Evolutionary conservation across 2,113 vertebrate species (phyloP), one percentile per base, ranked within the genome.

Genomic region (Pomatostomus ruficeps): DNA sequence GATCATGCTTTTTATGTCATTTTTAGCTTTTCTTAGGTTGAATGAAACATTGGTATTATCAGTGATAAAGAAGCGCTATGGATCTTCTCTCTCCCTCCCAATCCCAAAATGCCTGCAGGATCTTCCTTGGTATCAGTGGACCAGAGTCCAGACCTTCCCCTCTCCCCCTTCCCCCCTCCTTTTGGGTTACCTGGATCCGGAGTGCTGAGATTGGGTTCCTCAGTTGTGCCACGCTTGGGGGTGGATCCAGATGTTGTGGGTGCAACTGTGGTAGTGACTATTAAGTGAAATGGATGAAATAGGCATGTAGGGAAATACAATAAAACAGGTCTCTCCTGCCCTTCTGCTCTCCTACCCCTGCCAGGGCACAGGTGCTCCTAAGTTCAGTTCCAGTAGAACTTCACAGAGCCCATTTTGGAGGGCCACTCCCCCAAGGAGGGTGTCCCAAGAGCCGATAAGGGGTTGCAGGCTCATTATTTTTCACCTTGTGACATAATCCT

Each of bases 201-300:
- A n/a, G 29, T 57, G 9, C 5, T 10, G 7, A 1, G 1, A 35
- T 18, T 43, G 45, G 23, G 2, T 2, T 74, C 29, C 28, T 15
- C 1, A 11, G 61, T 33, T 67, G 2, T 20, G 43, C 5, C 6
- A 1, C 0, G 0, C 7, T 15, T 35, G 5, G 19, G 15, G 22
- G 33, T 62, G 49, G 85, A 3, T 49, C 8, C 7, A 0, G 3
- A 0, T 1, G 91, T 35, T 16, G 42, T 54, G 63, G 79, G 49
- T 54, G 55, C 42, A 1, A 8, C 33, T 28, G 52, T 81, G 15
- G 80, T 62, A 45, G 10, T 57, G 14, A 8, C 96, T 96, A 2
- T 8, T 8, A 49, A 89, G 19, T 11, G 7, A 76, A 91, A 68
- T 2, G n/a, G 46, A 43, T 36, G 4, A 85, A 71, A 24, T 51